phyloP scores from a whole-genome alignment of 2,113 vertebrate genomes.

The Psettodes erumei region DNA sequence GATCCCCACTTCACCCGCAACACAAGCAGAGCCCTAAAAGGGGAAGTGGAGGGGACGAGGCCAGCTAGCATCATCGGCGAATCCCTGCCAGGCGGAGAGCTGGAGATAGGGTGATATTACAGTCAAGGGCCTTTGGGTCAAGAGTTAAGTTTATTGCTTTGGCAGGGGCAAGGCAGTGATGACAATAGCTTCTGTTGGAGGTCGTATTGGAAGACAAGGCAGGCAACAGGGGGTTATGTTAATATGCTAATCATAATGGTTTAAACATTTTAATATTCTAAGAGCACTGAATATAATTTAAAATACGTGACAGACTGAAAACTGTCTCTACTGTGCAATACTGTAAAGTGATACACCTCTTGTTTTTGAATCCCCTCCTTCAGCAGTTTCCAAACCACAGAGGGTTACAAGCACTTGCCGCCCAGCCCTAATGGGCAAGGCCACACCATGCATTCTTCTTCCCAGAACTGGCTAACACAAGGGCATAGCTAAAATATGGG shows the following conservation, averaged over 20 bases:
- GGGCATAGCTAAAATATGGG: conserved; percentile 79
- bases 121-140: conserved; percentile 75
- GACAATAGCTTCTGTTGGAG: conserved; percentile 79
- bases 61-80: conserved; percentile 68
- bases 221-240: conserved; percentile 32
- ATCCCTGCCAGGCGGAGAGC: conserved; percentile 56
- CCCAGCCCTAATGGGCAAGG: conserved; percentile 75
- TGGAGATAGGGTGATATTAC: conserved; percentile 71
- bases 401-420: conserved; percentile 54
- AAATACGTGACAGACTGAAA: background rate
- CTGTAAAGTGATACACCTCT: conserved; percentile 42
- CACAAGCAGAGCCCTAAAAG: conserved; percentile 61
- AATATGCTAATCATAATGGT: conserved; percentile 34
- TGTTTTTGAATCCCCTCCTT: conserved; percentile 65
- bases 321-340: background rate
- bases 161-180: conserved; percentile 70
- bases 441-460: conserved; percentile 74
- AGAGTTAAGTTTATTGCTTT: conserved; percentile 82
- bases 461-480: conserved; percentile 75
- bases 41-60: conserved; percentile 60
- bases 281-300: background rate
- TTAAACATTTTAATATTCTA: conserved; percentile 6
- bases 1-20: conserved; percentile 32
- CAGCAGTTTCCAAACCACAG: conserved; percentile 68
- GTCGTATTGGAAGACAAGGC: conserved; percentile 66